A percentile compares a stretch with the other conserved stretches of the same genome.
Evolutionary conservation across 2,797 vertebrate species (phyloP).

Genomic region (Pelodytes ibericus): DNA sequence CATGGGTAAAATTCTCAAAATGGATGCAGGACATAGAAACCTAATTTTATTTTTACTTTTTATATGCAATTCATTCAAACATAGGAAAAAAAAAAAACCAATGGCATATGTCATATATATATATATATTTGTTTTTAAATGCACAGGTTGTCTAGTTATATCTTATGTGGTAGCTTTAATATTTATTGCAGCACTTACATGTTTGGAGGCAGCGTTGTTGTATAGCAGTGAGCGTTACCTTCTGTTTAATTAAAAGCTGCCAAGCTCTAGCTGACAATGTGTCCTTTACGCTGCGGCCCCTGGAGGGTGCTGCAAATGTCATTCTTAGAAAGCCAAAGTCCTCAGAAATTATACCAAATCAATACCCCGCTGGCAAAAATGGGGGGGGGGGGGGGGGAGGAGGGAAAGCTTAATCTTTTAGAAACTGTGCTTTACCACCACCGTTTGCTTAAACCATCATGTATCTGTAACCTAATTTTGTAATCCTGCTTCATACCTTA

Average conservation of each 20-base stretch:
- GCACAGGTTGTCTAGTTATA: too few relatives aligned
- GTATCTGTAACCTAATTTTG: conserved; percentile 10
- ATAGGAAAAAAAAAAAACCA: too few relatives aligned
- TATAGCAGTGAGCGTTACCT: conserved; percentile 10
- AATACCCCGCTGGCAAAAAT: conserved; percentile 19
- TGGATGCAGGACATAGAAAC: too few relatives aligned
- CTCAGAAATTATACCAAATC: conserved; percentile 53
- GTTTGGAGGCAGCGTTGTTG: neutral
- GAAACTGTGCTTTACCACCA: neutral
- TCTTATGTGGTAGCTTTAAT: too few relatives aligned
- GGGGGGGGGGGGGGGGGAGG: conserved; percentile 9
- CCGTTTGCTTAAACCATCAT: conserved; percentile 9
- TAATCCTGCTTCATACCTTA: too few relatives aligned
- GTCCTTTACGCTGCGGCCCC: conserved; percentile 42
- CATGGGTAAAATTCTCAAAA: too few relatives aligned
- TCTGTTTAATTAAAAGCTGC: conserved; percentile 50
- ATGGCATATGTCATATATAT: too few relatives aligned
- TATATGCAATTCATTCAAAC: too few relatives aligned
- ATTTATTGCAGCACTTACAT: neutral
- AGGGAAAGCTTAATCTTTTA: neutral
- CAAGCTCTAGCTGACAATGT: conserved; percentile 34
- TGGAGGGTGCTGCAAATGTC: conserved; percentile 50
- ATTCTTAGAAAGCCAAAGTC: conserved; percentile 52
- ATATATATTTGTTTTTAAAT: too few relatives aligned
- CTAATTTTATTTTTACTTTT: too few relatives aligned